A percentile compares a stretch with the other conserved stretches of the same genome.
Evolutionary conservation across 2,113 vertebrate species (phyloP).

Genomic region (Laticauda colubrina): DNA sequence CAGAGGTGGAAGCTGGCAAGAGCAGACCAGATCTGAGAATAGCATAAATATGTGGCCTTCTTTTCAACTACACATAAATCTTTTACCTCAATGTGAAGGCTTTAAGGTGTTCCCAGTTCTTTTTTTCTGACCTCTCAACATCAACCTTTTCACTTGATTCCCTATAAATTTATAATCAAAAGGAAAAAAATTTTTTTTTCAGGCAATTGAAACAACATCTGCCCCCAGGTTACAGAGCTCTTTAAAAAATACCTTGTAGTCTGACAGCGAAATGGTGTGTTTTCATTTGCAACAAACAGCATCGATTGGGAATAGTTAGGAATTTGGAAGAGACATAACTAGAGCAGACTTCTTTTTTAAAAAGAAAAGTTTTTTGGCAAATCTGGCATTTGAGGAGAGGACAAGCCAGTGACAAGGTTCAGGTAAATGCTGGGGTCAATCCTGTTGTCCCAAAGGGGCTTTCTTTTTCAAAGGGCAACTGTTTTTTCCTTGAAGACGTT

Average conservation of each 20-base stretch:
- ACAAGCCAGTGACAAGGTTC: neutral
- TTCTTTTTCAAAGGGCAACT: no score
- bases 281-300: neutral
- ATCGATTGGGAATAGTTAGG: neutral
- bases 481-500: no score
- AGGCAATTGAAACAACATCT: neutral
- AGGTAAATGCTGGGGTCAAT: neutral
- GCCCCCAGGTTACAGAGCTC: neutral
- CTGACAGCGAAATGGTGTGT: neutral
- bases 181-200: neutral
- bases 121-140: neutral
- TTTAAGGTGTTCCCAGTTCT: conserved; percentile 7
- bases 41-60: neutral
- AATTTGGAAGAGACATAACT: neutral
- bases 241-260: neutral
- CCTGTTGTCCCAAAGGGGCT: no score
- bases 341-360: neutral
- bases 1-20: neutral
- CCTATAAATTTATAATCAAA: conserved; percentile 1
- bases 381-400: neutral
- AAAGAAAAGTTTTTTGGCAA: neutral
- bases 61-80: neutral
- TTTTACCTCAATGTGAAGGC: neutral
- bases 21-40: neutral
- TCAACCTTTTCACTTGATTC: neutral